Evolutionary conservation across 1,140 invertebrate species (phyloP).

Genomic region (Galleria mellonella): DNA sequence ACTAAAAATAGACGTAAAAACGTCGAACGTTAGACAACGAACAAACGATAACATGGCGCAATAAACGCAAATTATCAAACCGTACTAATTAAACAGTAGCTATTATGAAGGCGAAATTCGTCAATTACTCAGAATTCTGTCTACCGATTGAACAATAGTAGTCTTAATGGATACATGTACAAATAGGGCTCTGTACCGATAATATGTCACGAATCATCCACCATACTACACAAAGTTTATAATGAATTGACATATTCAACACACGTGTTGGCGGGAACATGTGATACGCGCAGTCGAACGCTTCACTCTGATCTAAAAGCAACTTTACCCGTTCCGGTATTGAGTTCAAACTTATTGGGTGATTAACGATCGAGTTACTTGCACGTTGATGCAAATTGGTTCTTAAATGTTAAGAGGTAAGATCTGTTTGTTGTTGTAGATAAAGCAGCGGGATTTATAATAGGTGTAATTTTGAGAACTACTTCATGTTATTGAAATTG

Average conservation of each 20-base stretch:
- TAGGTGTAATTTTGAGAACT: slow-evolving; percentile 1
- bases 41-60: neutral
- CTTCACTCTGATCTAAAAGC: neutral
- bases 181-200: slow-evolving; percentile 58
- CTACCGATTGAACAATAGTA: slow-evolving; percentile 43
- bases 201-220: slow-evolving; percentile 71
- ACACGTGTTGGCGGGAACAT: slow-evolving; percentile 49
- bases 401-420: slow-evolving; percentile 2
- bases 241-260: slow-evolving; percentile 71
- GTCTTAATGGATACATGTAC: slow-evolving; percentile 42
- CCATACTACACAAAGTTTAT: slow-evolving; percentile 65
- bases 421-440: neutral
- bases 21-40: neutral
- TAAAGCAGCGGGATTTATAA: neutral
- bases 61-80: neutral
- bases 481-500: neutral
- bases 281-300: slow-evolving; percentile 1
- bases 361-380: neutral
- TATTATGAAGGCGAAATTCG: slow-evolving; percentile 6
- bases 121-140: slow-evolving; percentile 49
- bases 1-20: neutral
- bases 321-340: neutral
- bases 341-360: neutral
- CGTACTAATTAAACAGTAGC: neutral
- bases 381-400: slow-evolving; percentile 3